Evolutionary conservation across 2,797 vertebrate genomes (phyloP), one percentile per base, ranked within the genome.

Genomic region (Leptatherina wallacei): DNA sequence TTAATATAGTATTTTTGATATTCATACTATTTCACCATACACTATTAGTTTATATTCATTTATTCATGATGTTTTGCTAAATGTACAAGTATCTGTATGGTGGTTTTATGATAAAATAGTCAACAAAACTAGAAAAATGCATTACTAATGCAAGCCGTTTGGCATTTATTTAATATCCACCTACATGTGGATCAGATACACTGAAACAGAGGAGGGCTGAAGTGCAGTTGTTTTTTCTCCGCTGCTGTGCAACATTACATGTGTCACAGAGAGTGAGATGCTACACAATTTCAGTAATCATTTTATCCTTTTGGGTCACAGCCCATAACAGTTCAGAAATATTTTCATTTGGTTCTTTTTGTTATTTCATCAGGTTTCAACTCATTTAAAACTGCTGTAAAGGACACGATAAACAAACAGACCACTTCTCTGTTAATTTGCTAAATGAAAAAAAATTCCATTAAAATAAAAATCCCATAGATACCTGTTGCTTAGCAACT

Each of bases 401-500:
- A 38, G 24, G 12, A 44, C 18, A 52, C 35, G 0, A 52, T 30
- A 36, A 61, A 56, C 22, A 55, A 29, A 36, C 6, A 72, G 52
- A 27, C 9, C 20, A 30, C 6, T 44, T 56, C 9, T 55, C 3
- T 64, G n/a, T 49, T 58, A 32, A 62, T 65, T 67, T 47, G 35
- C 20, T 57, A 59, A 69, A 67, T 36, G 30, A 56, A 71, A 66
- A 59, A 36, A 49, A 27, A 7, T 75, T 32, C 32, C 6, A 32
- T 32, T 32, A 27, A 27, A 27, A 6, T n/a, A n/a, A n/a, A n/a
- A n/a, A n/a, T n/a, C n/a, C n/a, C 32, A 42, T n/a, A 3, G 13
- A 70, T 59, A 61, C 12, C 40, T 74, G 58, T 67, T 83, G 56
- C 71, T 64, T 56, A 60, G 65, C 68, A 82, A 63, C 74, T 32